Base-by-base conservation (phyloP, 2,797 vertebrate species). In the Schizopygopsis malacanthus region DNA sequence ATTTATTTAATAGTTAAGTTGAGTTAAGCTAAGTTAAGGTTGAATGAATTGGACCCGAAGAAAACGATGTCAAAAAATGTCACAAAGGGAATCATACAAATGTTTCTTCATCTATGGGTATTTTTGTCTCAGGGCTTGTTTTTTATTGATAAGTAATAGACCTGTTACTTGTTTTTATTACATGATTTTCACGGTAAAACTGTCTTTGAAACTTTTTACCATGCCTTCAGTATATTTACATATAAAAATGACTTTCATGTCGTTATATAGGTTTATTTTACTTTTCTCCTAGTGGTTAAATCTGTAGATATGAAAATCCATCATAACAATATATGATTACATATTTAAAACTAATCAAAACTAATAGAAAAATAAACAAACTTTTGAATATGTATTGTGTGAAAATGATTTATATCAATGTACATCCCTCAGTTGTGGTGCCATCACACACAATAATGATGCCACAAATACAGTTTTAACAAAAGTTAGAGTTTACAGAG, bases 221-320 rank as follows among this genome's bases (percentile, higher is more conserved):
- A 43, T 61, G 22, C 76, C 13, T 43, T 43, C 52, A 25, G 13
- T 41, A 25, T 25, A 43, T 25, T 78, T 25, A 15, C 22, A 41
- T 16, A 61, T 43, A 61, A 2, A 41, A 78, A 79, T 43, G 22
- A 7, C 39, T 61, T 79, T 78, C 37, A 22, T 39, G 28, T 56
- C 39, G 22, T 10, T 78, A 16, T 43, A 41, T 59, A 59, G 22
- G 43, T 79, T 25, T 41, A 9, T 61, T 43, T 25, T 59, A 43
- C 22, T 61, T n/a, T 78, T 10, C 12, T 25, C 54, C 39, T 22
- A 61, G 22, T 1, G 4, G 2, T 78, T 78, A 61, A 78, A 78
- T 61, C 22, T 78, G 22, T 78, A 61, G 22, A 41, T 78, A 16
- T 59, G 7, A 41, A 78, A 78, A 78, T 78, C 54, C 54, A 61